Evolutionary conservation across 53 echinoderm and acorn worm genomes (phyloP).

Genomic region (Zoroaster sp.): DNA sequence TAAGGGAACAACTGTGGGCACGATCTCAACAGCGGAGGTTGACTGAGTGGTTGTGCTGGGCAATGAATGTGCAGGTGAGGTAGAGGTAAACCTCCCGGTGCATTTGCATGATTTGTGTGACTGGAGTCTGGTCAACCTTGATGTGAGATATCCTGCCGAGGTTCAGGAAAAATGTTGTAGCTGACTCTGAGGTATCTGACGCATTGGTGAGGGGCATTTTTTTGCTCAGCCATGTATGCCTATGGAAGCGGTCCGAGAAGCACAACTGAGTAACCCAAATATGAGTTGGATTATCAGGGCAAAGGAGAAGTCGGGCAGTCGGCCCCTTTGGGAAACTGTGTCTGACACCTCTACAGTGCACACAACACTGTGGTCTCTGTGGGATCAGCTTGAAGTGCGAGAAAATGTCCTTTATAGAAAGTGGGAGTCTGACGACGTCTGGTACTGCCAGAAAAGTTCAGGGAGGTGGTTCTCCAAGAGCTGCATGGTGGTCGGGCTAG

Average conservation of each 20-base stretch:
- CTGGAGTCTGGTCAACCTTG: not conserved
- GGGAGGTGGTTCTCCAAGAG: too few relatives aligned
- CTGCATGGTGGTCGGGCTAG: too few relatives aligned
- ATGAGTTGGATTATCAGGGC: too few relatives aligned
- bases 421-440: conserved; percentile 70
- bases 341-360: not conserved
- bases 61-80: too few relatives aligned
- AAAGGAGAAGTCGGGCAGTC: too few relatives aligned
- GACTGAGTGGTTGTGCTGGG: not conserved
- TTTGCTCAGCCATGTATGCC: not conserved
- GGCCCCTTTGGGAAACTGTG: conserved; percentile 18
- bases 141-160: not conserved
- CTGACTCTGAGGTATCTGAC: conserved; percentile 43
- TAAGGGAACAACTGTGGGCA: not conserved
- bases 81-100: too few relatives aligned
- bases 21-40: not conserved
- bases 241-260: not conserved
- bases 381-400: conserved; percentile 42
- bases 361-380: too few relatives aligned
- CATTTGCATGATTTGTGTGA: too few relatives aligned
- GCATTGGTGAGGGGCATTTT: conserved; percentile 9
- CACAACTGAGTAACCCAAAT: too few relatives aligned
- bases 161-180: conserved; percentile 19
- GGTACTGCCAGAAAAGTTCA: too few relatives aligned
- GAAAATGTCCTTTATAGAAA: conserved; percentile 4